Conservation (phyloP, 2,797 vertebrate genomes). For the Pygocentrus nattereri region DNA sequence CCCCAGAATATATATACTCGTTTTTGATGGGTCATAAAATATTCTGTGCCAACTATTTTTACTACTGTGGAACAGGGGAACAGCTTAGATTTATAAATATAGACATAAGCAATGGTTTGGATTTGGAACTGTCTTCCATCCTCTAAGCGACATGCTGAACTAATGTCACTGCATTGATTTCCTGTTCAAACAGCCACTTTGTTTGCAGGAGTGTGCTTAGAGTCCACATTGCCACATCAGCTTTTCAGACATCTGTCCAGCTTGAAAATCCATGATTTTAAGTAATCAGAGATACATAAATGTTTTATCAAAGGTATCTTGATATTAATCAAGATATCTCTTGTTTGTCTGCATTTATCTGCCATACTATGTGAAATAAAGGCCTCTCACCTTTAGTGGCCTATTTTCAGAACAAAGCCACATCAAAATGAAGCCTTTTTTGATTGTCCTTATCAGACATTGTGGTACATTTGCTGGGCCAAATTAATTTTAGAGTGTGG, state of each 20-base stretch:
- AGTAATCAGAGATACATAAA: not conserved
- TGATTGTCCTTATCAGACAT: no score
- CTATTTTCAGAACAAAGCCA: not conserved
- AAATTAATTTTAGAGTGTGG: no score
- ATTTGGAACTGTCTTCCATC: not conserved
- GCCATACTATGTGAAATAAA: not conserved
- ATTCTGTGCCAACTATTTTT: no score
- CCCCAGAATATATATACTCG: not conserved
- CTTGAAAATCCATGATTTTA: not conserved
- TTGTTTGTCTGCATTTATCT: not conserved
- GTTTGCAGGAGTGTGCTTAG: slow-evolving; percentile 37
- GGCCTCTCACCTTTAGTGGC: not conserved
- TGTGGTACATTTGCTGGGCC: no score
- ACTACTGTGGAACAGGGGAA: not conserved
- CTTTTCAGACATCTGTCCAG: not conserved
- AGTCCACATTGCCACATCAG: slow-evolving; percentile 31
- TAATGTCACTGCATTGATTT: slow-evolving; percentile 39
- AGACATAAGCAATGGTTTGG: slow-evolving; percentile 18
- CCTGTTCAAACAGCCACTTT: slow-evolving; percentile 52
- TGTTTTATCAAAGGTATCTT: not conserved
- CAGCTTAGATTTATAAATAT: not conserved
- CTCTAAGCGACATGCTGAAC: not conserved
- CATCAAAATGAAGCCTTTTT: not conserved
- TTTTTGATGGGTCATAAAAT: not conserved
- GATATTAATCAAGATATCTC: not conserved